Percentiles rank a stretch among this genome's conserved stretches.
These are phyloP conservation scores for Philereme transversata DNA, from an alignment of 2,888 invertebrate species.

Conservation along the genomic window DNA sequence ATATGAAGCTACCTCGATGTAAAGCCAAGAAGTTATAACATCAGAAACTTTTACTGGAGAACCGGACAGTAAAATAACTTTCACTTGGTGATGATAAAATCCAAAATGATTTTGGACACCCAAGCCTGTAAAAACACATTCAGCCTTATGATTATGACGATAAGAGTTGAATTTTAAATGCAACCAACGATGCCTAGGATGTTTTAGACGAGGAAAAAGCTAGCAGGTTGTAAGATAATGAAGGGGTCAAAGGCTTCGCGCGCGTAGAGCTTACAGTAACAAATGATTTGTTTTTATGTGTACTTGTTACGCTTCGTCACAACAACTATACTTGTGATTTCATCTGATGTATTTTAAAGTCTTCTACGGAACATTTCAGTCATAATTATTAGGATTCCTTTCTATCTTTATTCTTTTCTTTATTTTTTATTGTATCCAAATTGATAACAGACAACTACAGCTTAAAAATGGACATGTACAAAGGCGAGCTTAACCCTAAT, in stretches of 20 bases:
- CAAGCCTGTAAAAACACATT: slow-evolving; percentile 34
- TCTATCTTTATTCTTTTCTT: too few species aligned
- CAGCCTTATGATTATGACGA: slow-evolving; percentile 16
- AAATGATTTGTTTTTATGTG: slow-evolving; percentile 16
- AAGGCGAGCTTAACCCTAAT: too few species aligned
- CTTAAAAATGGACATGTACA: too few species aligned
- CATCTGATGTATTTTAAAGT: not conserved
- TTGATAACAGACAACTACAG: too few species aligned
- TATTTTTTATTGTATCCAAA: too few species aligned
- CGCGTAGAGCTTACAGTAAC: slow-evolving; percentile 45
- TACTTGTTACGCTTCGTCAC: slow-evolving; percentile 13
- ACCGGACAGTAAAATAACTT: slow-evolving; percentile 76
- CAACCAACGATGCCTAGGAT: slow-evolving; percentile 27
- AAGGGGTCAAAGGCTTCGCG: slow-evolving; percentile 66
- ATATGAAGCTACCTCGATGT: slow-evolving; percentile 42
- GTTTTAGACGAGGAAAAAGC: slow-evolving; percentile 22
- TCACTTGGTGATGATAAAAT: slow-evolving; percentile 60
- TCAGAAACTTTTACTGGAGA: slow-evolving; percentile 77
- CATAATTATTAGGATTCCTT: too few species aligned
- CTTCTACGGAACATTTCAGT: too few species aligned
- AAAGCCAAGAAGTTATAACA: slow-evolving; percentile 66
- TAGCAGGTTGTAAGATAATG: slow-evolving; percentile 61
- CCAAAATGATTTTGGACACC: slow-evolving; percentile 44
- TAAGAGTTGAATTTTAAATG: slow-evolving; percentile 38
- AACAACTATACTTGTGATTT: not conserved